Evolutionary conservation across 2,888 invertebrate genomes (phyloP).

Genomic region (Ormyrus pomaceus): DNA sequence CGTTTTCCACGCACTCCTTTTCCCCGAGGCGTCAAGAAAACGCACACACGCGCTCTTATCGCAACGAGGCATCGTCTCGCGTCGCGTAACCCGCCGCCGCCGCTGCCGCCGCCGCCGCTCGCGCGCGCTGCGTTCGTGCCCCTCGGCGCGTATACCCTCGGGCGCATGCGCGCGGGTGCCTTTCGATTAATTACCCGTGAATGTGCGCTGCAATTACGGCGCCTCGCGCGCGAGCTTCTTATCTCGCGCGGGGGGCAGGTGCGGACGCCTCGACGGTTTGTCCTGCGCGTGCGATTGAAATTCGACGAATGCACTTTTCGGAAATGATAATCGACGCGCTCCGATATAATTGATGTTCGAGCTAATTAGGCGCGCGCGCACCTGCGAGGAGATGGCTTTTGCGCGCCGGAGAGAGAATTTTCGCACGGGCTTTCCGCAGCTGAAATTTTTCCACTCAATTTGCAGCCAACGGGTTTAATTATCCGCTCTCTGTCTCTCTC

Average conservation of each 20-base stretch:
- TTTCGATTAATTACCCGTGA: slow-evolving; percentile 45
- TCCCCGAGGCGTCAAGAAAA: background rate
- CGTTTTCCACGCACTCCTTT: slow-evolving; percentile 24
- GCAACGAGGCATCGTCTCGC: too few relatives aligned
- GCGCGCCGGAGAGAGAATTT: background rate
- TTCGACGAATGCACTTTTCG: too few relatives aligned
- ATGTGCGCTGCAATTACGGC: slow-evolving; percentile 36
- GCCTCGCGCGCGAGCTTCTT: slow-evolving; percentile 1
- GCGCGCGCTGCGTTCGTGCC: background rate
- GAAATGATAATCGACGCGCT: too few relatives aligned
- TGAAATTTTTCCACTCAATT: slow-evolving; percentile 9
- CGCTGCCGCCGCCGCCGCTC: background rate
- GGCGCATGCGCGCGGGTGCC: background rate
- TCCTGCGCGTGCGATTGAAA: too few relatives aligned
- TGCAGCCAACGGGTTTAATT: slow-evolving; percentile 7
- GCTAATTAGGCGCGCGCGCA: too few relatives aligned
- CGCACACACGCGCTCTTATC: too few relatives aligned
- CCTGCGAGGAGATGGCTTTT: too few relatives aligned
- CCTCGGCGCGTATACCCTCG: slow-evolving; percentile 9
- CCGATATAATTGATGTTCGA: too few relatives aligned
- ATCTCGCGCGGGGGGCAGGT: too few relatives aligned
- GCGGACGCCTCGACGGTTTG: too few relatives aligned
- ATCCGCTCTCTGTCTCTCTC: slow-evolving; percentile 8
- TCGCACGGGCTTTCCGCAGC: background rate
- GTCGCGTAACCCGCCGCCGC: too few relatives aligned